phyloP scores from a whole-genome alignment of 2,888 invertebrate genomes.

The Pasiphila rectangulata region DNA sequence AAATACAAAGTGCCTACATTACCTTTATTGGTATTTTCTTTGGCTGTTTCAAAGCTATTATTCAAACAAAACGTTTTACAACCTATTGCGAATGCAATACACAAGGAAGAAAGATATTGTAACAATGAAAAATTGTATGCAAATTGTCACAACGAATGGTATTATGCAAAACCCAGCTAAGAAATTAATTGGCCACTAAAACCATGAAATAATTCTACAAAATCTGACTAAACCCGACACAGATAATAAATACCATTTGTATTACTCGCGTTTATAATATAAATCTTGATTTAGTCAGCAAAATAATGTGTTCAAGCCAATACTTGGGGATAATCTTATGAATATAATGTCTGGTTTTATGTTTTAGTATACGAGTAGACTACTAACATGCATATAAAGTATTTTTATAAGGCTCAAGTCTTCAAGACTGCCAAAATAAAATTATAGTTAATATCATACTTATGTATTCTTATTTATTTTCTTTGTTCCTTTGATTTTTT shows the following conservation, averaged over 20 bases:
- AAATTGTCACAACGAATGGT: constrained; percentile 45
- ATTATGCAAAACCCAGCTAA: constrained; percentile 35
- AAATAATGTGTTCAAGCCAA: background rate
- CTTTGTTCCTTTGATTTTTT: no score
- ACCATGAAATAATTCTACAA: constrained; percentile 7
- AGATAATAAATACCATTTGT: background rate
- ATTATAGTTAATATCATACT: no score
- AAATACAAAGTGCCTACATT: no score
- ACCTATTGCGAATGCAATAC: constrained; percentile 4
- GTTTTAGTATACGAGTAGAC: background rate
- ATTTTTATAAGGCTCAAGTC: background rate
- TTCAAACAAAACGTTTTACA: background rate
- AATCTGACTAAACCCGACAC: background rate
- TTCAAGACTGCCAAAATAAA: no score
- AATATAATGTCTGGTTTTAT: background rate
- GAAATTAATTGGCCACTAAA: constrained; percentile 5
- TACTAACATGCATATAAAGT: background rate
- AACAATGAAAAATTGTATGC: constrained; percentile 61
- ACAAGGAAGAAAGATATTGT: constrained; percentile 41
- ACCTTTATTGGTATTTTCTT: no score
- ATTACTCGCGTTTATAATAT: background rate
- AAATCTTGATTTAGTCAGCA: background rate
- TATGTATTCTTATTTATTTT: no score
- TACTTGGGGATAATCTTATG: background rate
- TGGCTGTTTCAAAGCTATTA: no score